Conservation (phyloP, 2,113 vertebrate genomes). For the Panthera uncia region DNA sequence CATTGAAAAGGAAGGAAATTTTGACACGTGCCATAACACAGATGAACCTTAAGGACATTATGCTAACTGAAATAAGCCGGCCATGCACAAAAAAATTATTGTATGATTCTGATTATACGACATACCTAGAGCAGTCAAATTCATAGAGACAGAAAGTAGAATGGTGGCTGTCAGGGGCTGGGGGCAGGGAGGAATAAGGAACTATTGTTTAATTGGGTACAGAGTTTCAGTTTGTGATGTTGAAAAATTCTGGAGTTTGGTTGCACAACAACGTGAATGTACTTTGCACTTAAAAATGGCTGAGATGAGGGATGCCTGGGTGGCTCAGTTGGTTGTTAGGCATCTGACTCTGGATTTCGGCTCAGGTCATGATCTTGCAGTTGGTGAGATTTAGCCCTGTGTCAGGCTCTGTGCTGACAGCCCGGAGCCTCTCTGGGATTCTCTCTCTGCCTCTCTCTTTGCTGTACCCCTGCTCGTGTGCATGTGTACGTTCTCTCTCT, state of each 20-base stretch:
- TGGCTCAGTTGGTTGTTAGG: no score
- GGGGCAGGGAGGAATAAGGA: not conserved
- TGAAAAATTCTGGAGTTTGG: not conserved
- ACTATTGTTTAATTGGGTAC: not conserved
- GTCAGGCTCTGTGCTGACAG: no score
- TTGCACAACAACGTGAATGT: not conserved
- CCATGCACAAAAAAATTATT: not conserved
- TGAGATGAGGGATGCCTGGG: not conserved
- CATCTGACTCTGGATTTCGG: no score
- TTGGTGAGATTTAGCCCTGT: no score
- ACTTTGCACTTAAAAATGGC: not conserved
- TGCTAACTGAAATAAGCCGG: not conserved
- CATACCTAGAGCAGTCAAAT: not conserved
- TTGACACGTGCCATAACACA: not conserved
- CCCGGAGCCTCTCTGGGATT: no score
- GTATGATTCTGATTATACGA: not conserved
- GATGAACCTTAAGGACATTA: not conserved
- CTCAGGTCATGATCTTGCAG: no score
- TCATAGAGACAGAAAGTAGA: not conserved
- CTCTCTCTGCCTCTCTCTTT: no score
- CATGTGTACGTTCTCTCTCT: no score
- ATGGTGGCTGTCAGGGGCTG: not conserved
- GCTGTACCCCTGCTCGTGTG: no score
- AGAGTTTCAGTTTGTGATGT: not conserved
- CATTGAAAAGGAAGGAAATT: slow-evolving; percentile 6